A percentile compares a stretch with the other conserved stretches of the same genome.
Evolutionary conservation across 2,797 vertebrate species (phyloP).

Genomic region (Leptoclinus maculatus): DNA sequence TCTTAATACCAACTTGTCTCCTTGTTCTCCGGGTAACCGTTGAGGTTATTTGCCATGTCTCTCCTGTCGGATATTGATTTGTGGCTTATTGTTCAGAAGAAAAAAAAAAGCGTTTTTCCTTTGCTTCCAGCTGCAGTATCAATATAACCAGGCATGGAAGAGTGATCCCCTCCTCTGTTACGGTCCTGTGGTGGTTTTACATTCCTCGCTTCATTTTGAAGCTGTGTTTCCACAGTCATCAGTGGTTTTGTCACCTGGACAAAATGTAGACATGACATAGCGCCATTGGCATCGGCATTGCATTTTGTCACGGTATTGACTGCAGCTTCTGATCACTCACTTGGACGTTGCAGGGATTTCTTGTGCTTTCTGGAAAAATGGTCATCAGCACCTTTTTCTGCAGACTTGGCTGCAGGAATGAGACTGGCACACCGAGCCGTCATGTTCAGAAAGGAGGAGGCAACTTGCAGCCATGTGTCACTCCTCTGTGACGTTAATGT

Average conservation of each 20-base stretch:
- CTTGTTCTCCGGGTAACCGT: not conserved
- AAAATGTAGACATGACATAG: slow-evolving; percentile 28
- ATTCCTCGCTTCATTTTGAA: slow-evolving; percentile 40
- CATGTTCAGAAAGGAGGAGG: slow-evolving; percentile 22
- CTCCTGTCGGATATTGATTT: not conserved
- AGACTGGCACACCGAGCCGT: not conserved
- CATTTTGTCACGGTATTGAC: slow-evolving; percentile 1
- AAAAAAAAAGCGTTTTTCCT: not conserved
- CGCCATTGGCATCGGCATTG: slow-evolving; percentile 3
- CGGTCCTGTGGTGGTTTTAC: slow-evolving; percentile 33
- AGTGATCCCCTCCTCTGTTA: slow-evolving; percentile 47
- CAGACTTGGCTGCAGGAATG: slow-evolving; percentile 24
- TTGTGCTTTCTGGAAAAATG: slow-evolving; percentile 40
- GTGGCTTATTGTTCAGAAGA: slow-evolving; percentile 1
- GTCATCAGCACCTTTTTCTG: slow-evolving; percentile 24
- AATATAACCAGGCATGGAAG: slow-evolving; percentile 40
- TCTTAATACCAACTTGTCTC: not conserved
- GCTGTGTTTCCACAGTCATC: slow-evolving; percentile 41
- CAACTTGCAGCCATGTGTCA: slow-evolving; percentile 18
- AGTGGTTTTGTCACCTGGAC: slow-evolving; percentile 53
- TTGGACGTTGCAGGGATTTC: slow-evolving; percentile 29
- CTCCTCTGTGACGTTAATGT: slow-evolving; percentile 16
- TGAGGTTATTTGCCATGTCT: not conserved
- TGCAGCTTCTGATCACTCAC: slow-evolving; percentile 23
- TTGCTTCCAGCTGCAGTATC: slow-evolving; percentile 42